These are phyloP conservation scores for Plebejus melissa DNA, from an alignment of 2,888 invertebrate species.

Conservation along the genomic window DNA sequence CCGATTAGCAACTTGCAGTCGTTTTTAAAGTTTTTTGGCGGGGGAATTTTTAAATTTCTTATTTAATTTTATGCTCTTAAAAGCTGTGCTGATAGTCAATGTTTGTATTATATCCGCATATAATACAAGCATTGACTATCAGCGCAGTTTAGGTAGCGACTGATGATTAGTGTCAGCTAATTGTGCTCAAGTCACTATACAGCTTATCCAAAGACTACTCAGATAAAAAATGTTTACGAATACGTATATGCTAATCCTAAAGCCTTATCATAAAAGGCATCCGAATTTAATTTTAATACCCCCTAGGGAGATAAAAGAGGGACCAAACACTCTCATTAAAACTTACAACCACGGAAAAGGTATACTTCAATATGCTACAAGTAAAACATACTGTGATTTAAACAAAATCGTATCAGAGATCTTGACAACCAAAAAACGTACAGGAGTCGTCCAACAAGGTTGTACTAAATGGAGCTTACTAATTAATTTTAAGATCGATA, in stretches of 20 bases:
- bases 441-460: constrained; percentile 21
- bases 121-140: too few relatives aligned
- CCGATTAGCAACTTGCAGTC: too few relatives aligned
- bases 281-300: neutral
- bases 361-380: neutral
- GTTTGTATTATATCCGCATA: too few relatives aligned
- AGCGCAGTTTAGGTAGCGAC: too few relatives aligned
- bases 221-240: neutral
- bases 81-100: too few relatives aligned
- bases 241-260: neutral
- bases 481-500: constrained; percentile 29
- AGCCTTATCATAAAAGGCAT: neutral
- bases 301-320: neutral
- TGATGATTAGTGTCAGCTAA: too few relatives aligned
- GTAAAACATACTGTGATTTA: neutral
- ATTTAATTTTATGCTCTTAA: too few relatives aligned
- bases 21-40: too few relatives aligned
- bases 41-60: too few relatives aligned
- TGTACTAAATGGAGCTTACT: constrained; percentile 19
- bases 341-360: neutral
- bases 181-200: too few relatives aligned
- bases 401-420: neutral
- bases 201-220: too few relatives aligned
- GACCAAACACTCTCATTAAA: neutral
- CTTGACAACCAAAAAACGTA: constrained; percentile 4